Evolutionary conservation across 2,888 invertebrate species (phyloP).

Genomic region (Rhopalosiphum nymphaeae): DNA sequence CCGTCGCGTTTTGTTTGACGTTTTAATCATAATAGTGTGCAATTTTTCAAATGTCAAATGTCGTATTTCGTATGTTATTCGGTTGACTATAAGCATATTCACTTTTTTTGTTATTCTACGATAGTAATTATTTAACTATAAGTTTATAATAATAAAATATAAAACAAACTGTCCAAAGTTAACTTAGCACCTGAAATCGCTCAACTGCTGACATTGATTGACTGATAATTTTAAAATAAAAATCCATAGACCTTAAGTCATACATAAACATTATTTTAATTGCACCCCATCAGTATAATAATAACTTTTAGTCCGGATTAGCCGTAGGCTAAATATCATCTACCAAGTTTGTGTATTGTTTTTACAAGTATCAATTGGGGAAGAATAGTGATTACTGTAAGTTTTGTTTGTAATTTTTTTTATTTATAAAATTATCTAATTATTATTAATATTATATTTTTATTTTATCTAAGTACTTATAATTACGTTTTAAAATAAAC

Average conservation of each 20-base stretch:
- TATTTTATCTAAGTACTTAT: too few species aligned
- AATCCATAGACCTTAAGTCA: conserved; percentile 21
- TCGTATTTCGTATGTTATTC: not conserved
- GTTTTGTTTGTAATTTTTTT: not conserved
- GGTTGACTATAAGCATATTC: not conserved
- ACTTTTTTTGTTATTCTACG: not conserved
- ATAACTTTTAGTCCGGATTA: not conserved
- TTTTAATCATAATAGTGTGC: not conserved
- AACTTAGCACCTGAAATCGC: conserved; percentile 45
- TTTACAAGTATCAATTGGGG: not conserved
- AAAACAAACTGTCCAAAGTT: conserved; percentile 14
- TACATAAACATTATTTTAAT: conserved; percentile 33
- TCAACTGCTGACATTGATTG: conserved; percentile 46
- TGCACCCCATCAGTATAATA: not conserved
- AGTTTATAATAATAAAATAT: not conserved
- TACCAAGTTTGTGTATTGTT: not conserved
- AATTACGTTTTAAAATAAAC: not conserved
- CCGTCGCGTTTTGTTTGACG: not conserved
- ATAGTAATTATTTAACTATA: not conserved
- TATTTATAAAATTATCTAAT: too few species aligned
- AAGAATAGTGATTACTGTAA: not conserved
- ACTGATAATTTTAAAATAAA: conserved; percentile 45
- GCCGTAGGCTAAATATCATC: not conserved
- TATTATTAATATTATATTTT: too few species aligned
- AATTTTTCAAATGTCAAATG: conserved; percentile 31